Evolutionary conservation across 2,888 invertebrate genomes (phyloP).

Genomic region (Troglohyphantes excavatus): DNA sequence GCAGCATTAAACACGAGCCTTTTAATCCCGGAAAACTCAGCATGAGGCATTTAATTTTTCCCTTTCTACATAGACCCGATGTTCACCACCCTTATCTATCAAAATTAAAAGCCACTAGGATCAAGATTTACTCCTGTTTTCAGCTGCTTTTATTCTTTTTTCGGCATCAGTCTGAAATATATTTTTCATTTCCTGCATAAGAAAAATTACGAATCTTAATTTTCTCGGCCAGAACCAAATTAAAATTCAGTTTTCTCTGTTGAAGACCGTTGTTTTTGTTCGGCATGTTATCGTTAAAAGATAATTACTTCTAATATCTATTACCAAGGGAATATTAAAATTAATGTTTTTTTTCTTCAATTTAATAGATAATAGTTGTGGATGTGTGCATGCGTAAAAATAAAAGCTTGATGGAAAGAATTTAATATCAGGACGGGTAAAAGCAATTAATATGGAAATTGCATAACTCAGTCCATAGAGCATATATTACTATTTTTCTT

Average conservation of each 20-base stretch:
- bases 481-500: background rate
- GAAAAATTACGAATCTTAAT: slow-evolving; percentile 50
- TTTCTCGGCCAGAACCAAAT: slow-evolving; percentile 22
- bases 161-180: background rate
- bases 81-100: background rate
- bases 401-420: background rate
- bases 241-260: slow-evolving; percentile 51
- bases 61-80: background rate
- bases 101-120: slow-evolving; percentile 40
- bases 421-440: slow-evolving; percentile 16
- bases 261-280: slow-evolving; percentile 36
- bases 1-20: background rate
- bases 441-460: slow-evolving; percentile 51
- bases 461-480: background rate
- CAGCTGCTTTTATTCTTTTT: background rate
- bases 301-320: slow-evolving; percentile 61
- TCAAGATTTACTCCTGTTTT: background rate
- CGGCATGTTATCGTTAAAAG: slow-evolving; percentile 10
- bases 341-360: slow-evolving; percentile 23
- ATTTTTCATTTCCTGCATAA: slow-evolving; percentile 1
- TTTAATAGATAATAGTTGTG: background rate
- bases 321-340: slow-evolving; percentile 48
- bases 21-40: background rate
- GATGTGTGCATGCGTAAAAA: background rate
- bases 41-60: slow-evolving; percentile 12